Evolutionary conservation across 1,140 invertebrate genomes (phyloP), one percentile per base, ranked within the genome.

Genomic region (Sesamia nonagrioides): DNA sequence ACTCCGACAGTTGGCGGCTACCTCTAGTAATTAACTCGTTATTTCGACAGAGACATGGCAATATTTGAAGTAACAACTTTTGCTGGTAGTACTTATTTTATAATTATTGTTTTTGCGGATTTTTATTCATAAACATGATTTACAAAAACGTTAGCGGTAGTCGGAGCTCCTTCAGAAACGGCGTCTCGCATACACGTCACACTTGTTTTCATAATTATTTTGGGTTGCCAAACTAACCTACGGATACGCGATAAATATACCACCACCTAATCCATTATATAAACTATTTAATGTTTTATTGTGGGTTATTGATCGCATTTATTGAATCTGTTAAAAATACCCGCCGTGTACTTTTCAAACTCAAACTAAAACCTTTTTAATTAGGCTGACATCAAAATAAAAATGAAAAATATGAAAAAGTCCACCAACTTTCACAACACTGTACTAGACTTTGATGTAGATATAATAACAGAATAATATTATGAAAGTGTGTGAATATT

Each of bases 391-490:
- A 17, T 40, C 35, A 17, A 63, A 63, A 63, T 17, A 63, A 66
- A 66, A 66, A 66, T 42, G 9, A 17, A 37, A 18, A 18, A 63
- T 40, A 63, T 17, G 35, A 45, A 18, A 37, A 35, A 63, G 27
- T 40, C 17, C 61, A 66, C 17, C 27, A 42, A 42, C 60, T 66
- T 66, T 66, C 61, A n/a, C 8, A 66, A 42, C 61, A 18, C n/a
- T n/a, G n/a, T n/a, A n/a, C n/a, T n/a, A n/a, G n/a, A 66, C 17
- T 42, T 42, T 66, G 61, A 42, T 45, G 61, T 42, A 66, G 66
- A 69, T 5, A 48, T 1, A 69, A 69, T 48, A 50, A 69, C 11
- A 48, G 1, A 69, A 69, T 48, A 50, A 13, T 69, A 33, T 50
- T 48, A 33, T 21, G n/a, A 68, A 58, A 33, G 40, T 33, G n/a